phyloP scores from a whole-genome alignment of 2,113 vertebrate species.

The Plecotus auritus region DNA sequence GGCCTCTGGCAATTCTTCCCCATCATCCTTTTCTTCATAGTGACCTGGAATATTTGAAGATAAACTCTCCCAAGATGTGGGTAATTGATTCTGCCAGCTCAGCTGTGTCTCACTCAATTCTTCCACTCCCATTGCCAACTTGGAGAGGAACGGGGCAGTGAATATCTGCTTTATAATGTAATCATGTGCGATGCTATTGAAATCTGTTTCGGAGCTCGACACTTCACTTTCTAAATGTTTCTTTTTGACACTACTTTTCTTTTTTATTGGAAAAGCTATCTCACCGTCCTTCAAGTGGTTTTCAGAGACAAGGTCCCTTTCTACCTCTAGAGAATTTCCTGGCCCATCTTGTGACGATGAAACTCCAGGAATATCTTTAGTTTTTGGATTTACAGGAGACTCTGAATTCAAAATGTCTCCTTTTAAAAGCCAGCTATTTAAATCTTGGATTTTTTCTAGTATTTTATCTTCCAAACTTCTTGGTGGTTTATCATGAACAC shows the following conservation, averaged over 20 bases:
- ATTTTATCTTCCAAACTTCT: not conserved
- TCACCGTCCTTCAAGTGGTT: not conserved
- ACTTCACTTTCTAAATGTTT: slow-evolving; percentile 52
- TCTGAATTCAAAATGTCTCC: slow-evolving; percentile 23
- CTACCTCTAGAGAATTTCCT: slow-evolving; percentile 7
- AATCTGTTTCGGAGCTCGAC: not conserved
- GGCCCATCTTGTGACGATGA: not conserved
- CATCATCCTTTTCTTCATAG: not conserved
- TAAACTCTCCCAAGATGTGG: not conserved
- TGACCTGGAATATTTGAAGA: not conserved
- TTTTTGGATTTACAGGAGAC: slow-evolving; percentile 22
- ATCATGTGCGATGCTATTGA: not conserved
- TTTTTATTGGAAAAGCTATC: slow-evolving; percentile 29
- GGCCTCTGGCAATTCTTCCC: not conserved
- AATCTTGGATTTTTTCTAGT: slow-evolving; percentile 36
- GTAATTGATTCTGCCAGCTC: not conserved
- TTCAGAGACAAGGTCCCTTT: not conserved
- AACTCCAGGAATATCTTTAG: slow-evolving; percentile 15
- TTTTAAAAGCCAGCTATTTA: slow-evolving; percentile 1
- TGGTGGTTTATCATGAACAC: not conserved
- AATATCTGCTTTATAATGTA: slow-evolving; percentile 62
- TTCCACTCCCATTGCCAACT: not conserved
- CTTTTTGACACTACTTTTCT: slow-evolving; percentile 55
- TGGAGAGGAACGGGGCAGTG: not conserved
- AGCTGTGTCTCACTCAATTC: not conserved